Conservation (phyloP, 2,113 vertebrate genomes). For the Uria aalge region DNA sequence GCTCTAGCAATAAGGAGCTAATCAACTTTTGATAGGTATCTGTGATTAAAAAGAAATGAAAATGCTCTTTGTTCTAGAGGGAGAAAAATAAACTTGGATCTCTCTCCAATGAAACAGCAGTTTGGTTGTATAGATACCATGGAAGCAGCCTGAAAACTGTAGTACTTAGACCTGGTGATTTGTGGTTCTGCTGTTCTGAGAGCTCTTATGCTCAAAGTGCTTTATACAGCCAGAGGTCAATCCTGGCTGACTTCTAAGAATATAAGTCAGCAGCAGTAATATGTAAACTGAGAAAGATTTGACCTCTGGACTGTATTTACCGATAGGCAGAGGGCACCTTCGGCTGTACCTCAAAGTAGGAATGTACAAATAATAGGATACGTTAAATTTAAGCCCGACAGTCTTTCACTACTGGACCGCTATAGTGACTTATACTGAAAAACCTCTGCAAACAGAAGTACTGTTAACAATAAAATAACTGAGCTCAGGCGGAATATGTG, state of each 20-base stretch:
- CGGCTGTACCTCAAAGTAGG: background rate
- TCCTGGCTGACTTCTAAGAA: background rate
- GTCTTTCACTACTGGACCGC: background rate
- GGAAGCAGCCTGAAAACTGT: background rate
- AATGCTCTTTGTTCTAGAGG: background rate
- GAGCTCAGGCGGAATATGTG: background rate
- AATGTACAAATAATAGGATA: background rate
- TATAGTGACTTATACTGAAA: background rate
- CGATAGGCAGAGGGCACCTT: background rate
- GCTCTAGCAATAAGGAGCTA: background rate
- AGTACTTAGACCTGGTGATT: background rate
- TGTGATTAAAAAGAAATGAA: background rate
- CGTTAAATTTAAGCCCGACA: background rate
- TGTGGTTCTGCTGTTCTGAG: background rate
- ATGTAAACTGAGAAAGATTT: background rate
- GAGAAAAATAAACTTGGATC: background rate
- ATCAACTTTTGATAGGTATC: background rate
- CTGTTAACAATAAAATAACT: background rate
- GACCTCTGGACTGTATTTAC: conserved; percentile 4
- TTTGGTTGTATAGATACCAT: background rate
- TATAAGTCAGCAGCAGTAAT: background rate
- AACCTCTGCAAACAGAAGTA: background rate
- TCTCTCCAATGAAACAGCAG: background rate
- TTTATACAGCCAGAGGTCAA: conserved; percentile 18
- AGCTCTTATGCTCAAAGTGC: background rate